Evolutionary conservation across 2,888 invertebrate genomes (phyloP), one percentile per base, ranked within the genome.

Genomic region (Nowickia ferox): DNA sequence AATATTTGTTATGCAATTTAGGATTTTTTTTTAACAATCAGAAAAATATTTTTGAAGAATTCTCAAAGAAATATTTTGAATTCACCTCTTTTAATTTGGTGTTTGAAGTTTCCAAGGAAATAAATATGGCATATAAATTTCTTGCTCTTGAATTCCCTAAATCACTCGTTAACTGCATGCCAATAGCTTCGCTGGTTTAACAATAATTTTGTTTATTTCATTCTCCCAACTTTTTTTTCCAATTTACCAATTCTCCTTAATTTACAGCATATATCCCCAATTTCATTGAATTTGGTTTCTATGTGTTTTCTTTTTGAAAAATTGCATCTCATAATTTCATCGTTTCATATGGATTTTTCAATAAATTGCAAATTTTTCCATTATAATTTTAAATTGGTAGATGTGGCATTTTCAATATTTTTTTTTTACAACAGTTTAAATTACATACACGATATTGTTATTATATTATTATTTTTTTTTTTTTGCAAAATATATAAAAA

Each of bases 311-410:
- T n/a, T 30, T 53, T 22, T 65, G 13, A 55, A 53, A 83, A 77
- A 77, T 83, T 84, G 44, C 77, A 53, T 84, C 78, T 15, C 51
- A 72, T 68, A 78, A 72, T 72, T 72, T 61, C 53, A 72, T 59
- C 44, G 30, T 42, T 72, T 44, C 53, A 40, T 61, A 42, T 46
- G 42, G n/a, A 22, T 74, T 59, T 53, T 59, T 1, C 63, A 44
- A 72, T 65, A 61, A 72, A 51, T 77, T 72, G 59, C 57, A 59
- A 66, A 48, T 77, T 84, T 82, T 81, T 55, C 61, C 61, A 69
- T 75, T 69, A 55, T 75, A 22, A 40, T 3, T 42, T 66, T 59
- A 15, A 59, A 59, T 57, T 48, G 72, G 11, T 40, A 30, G 40
- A 38, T 61, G 46, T 38, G 38, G 30, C 42, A 51, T 51, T 51